Conservation (phyloP, 2,888 invertebrate genomes). For the Dynastes hyllus region DNA sequence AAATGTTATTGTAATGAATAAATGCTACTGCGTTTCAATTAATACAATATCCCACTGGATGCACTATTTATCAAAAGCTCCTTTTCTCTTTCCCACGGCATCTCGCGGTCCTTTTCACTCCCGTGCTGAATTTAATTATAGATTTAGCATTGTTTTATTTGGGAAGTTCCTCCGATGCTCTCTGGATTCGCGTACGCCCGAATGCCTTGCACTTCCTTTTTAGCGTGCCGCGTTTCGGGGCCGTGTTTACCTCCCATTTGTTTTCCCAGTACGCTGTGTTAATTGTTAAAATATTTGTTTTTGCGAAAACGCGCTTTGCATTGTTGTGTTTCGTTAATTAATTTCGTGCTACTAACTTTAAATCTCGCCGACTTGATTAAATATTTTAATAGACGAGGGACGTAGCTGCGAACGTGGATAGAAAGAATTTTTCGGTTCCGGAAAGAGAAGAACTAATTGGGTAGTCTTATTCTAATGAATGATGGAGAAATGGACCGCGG, state of each 20-base stretch:
- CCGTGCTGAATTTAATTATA: constrained; percentile 21
- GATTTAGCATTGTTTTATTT: constrained; percentile 20
- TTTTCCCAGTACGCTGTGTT: constrained; percentile 7
- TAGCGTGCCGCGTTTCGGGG: neutral
- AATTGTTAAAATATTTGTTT: constrained; percentile 33
- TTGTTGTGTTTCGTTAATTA: constrained; percentile 29
- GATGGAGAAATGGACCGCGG: no score
- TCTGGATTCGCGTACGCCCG: neutral
- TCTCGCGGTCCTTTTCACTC: neutral
- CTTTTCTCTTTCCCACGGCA: neutral
- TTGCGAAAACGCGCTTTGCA: constrained; percentile 12
- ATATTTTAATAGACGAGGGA: neutral
- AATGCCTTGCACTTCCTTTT: constrained; percentile 12
- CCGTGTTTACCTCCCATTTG: constrained; percentile 2
- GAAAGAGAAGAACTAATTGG: no score
- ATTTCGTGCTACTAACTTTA: neutral
- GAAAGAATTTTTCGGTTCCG: no score
- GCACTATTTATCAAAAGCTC: constrained; percentile 26
- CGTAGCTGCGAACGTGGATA: neutral
- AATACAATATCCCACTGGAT: neutral
- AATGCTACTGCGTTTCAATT: neutral
- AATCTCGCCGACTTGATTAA: neutral
- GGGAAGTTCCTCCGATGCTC: constrained; percentile 5
- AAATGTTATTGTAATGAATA: no score
- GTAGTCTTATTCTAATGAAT: no score